Evolutionary conservation across 2,888 invertebrate genomes (phyloP), one percentile per base, ranked within the genome.

Genomic region (Heliconius aoede): DNA sequence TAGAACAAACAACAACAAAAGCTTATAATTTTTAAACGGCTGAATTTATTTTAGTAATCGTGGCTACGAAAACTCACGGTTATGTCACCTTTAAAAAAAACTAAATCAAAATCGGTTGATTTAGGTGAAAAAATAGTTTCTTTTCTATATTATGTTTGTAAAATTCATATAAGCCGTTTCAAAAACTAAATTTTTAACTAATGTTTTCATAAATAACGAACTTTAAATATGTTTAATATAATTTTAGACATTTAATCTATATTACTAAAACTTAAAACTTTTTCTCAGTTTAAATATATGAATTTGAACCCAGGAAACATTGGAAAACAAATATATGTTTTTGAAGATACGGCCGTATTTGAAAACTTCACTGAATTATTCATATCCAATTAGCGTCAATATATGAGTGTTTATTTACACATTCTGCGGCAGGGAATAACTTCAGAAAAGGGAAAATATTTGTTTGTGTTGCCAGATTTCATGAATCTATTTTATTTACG

Each of bases 361-460:
- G 46, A 46, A 28, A 9, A 21, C 11, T 64, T 32, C 32, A 64
- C 30, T 64, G 30, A 32, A 64, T 64, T 32, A 32, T 64, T 32
- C 62, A 64, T 64, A 32, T 64, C 30, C 62, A 64, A 64, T 32
- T 64, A 64, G 32, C 32, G 30, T 64, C 32, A 64, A 64, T 64
- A 64, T 64, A 18, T 18, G 46, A 11, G 62, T n/a, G 9, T 21
- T 61, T n/a, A 32, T 64, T 7, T 32, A 32, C 32, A 30, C 11
- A 32, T n/a, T 21, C 62, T 32, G 62, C 9, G 30, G 30, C 1
- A 32, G 30, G 30, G n/a, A n/a, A n/a, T 64, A 32, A 4, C 1
- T 21, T 64, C 11, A 4, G 30, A 3, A 64, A 64, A n/a, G 55
- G 55, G 7, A 30, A 62, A 62, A 30, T 28, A 21, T 62, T 62